A percentile compares a stretch with the other conserved stretches of the same genome.
phyloP scores from a whole-genome alignment of 2,113 vertebrate genomes.

The Tricholaema leucomelas region DNA sequence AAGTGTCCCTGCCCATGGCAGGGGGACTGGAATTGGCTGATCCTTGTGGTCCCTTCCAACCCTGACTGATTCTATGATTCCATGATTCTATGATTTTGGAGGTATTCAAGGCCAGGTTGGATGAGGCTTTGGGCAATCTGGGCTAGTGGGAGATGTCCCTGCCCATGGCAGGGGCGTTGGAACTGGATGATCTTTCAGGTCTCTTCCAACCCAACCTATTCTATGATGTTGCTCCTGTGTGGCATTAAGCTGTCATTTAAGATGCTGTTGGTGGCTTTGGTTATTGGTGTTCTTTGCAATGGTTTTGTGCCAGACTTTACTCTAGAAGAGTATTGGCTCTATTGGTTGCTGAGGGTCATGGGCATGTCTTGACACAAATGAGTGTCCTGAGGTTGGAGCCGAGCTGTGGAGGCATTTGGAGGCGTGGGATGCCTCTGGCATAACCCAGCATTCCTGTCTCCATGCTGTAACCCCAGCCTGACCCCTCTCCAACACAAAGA shows the following conservation, averaged over 20 bases:
- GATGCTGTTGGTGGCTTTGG: not conserved
- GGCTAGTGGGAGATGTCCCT: too few relatives aligned
- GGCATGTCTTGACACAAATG: not conserved
- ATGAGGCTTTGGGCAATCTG: too few relatives aligned
- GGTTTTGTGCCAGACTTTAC: not conserved
- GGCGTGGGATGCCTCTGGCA: not conserved
- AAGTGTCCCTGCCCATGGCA: too few relatives aligned
- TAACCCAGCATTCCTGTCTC: not conserved
- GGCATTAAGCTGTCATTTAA: not conserved
- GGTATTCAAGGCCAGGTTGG: too few relatives aligned
- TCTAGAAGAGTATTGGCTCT: not conserved
- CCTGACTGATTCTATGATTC: too few relatives aligned
- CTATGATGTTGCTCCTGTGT: fast-evolving
- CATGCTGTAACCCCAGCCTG: not conserved
- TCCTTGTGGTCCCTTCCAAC: too few relatives aligned
- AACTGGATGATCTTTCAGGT: too few relatives aligned
- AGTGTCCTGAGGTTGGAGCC: fast-evolving
- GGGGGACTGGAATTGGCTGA: too few relatives aligned
- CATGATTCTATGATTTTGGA: too few relatives aligned
- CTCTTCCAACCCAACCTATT: too few relatives aligned
- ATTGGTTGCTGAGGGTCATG: not conserved
- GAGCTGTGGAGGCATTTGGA: not conserved
- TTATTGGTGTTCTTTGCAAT: not conserved
- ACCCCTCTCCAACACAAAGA: not conserved
- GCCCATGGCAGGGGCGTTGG: too few relatives aligned